Evolutionary conservation across 2,888 invertebrate genomes (phyloP).

Genomic region (Protodeltote pygarga): DNA sequence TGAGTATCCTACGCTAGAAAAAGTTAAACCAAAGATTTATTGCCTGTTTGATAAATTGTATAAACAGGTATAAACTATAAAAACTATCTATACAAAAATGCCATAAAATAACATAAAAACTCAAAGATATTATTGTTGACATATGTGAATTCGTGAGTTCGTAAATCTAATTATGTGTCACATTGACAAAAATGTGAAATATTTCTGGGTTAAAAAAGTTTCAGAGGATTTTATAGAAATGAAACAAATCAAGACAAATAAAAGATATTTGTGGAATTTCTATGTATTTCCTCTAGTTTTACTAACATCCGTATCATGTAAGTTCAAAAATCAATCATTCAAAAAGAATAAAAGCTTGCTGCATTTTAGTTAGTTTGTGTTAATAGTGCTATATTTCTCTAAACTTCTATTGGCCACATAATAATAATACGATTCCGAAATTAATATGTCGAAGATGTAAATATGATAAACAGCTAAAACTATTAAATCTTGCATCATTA

Average conservation of each 20-base stretch:
- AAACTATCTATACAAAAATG: neutral
- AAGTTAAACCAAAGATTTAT: too few relatives aligned
- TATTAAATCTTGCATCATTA: too few relatives aligned
- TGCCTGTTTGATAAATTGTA: neutral
- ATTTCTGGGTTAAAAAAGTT: conserved; percentile 3
- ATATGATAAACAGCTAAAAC: too few relatives aligned
- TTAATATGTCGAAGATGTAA: too few relatives aligned
- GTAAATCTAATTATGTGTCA: too few relatives aligned
- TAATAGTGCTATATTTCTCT: too few relatives aligned
- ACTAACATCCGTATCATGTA: conserved; percentile 22
- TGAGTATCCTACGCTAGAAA: too few relatives aligned
- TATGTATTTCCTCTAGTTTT: conserved; percentile 14
- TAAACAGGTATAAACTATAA: neutral
- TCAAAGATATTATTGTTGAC: neutral
- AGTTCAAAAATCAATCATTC: conserved; percentile 5
- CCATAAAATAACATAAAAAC: neutral
- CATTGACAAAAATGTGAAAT: conserved; percentile 8
- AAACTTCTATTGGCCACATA: too few relatives aligned
- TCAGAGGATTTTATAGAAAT: conserved; percentile 25
- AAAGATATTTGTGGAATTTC: conserved; percentile 9
- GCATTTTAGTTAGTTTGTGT: too few relatives aligned
- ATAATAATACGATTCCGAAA: too few relatives aligned
- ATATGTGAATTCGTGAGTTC: too few relatives aligned
- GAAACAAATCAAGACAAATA: conserved; percentile 3
- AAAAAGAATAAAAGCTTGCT: neutral